Evolutionary conservation across 2,888 invertebrate genomes (phyloP).

Genomic region (Actias luna): DNA sequence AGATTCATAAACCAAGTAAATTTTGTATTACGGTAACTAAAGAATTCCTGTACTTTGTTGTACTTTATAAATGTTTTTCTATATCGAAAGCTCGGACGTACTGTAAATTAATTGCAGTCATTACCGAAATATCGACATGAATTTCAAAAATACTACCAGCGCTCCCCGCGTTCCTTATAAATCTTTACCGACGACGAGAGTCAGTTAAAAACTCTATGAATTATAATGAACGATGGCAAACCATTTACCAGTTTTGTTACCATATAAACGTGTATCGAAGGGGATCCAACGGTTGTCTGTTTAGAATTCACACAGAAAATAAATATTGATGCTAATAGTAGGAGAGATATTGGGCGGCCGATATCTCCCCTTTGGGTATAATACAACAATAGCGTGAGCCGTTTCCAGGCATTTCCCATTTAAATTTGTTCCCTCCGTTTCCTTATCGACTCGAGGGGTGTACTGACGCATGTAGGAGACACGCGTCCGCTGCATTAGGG

Average conservation of each 20-base stretch:
- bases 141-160: background rate
- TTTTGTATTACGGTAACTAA: too few relatives aligned
- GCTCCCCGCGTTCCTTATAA: background rate
- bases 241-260: slow-evolving; percentile 12
- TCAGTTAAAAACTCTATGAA: background rate
- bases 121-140: background rate
- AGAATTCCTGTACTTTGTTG: too few relatives aligned
- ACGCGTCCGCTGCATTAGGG: slow-evolving; percentile 36
- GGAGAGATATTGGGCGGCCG: slow-evolving; percentile 59
- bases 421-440: slow-evolving; percentile 71
- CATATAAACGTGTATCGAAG: slow-evolving; percentile 33
- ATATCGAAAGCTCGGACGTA: too few relatives aligned
- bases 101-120: too few relatives aligned
- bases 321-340: slow-evolving; percentile 69
- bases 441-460: slow-evolving; percentile 61
- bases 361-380: slow-evolving; percentile 68
- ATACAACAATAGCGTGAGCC: slow-evolving; percentile 73
- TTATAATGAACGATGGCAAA: background rate
- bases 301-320: slow-evolving; percentile 69
- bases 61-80: too few relatives aligned
- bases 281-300: slow-evolving; percentile 45
- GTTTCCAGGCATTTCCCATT: slow-evolving; percentile 77
- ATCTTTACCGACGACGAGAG: background rate
- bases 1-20: too few relatives aligned
- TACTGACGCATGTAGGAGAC: slow-evolving; percentile 34